Base-by-base conservation (phyloP, 2,113 vertebrate species). In the Anseranas semipalmata region DNA sequence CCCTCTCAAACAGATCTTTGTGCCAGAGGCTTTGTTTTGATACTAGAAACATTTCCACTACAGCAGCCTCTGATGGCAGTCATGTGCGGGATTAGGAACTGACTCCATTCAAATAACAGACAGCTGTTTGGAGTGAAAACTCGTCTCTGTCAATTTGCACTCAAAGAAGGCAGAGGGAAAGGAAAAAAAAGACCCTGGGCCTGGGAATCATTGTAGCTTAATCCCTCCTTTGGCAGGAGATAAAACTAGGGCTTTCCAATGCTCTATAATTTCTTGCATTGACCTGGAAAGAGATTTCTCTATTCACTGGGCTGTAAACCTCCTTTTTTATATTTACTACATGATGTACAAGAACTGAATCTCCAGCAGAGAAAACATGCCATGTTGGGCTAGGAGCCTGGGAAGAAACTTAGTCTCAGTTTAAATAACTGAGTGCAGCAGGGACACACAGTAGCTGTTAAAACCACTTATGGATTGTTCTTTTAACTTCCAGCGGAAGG, bases 181-280 rank as follows among this genome's bases (percentile, higher is more conserved):
- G 92, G 74, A 60, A 92, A 77, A 89, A 94, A 95, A 87, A 80
- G 90, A 85, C 67, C 87, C 80, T 65, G 93, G 90, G 95, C 96
- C 97, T 98, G 97, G 97, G 97, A 98, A 97, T 97, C 95, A 95
- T 88, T 93, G 95, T 93, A 88, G 79, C 95, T 96, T 97, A 97
- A 98, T 98, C 97, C 97, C 93, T 95, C 46, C 83, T 97, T 97
- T 97, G 97, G 97, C 97, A 95, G 86, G 89, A 97, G 97, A 97
- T 97, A 96, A 98, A 97, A 97, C 96, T 93, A 81, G 84, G 91
- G 93, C 94, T 97, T 97, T 97, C 96, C 95, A 94, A 82, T 87
- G 96, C 94, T 93, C 92, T 95, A 82, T 97, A 92, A 97, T 97
- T 97, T 97, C 95, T 97, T 95, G 95, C 96, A 92, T 89, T 97